Conservation (phyloP, 2,797 vertebrate species). For the Cheirogaleus major region DNA sequence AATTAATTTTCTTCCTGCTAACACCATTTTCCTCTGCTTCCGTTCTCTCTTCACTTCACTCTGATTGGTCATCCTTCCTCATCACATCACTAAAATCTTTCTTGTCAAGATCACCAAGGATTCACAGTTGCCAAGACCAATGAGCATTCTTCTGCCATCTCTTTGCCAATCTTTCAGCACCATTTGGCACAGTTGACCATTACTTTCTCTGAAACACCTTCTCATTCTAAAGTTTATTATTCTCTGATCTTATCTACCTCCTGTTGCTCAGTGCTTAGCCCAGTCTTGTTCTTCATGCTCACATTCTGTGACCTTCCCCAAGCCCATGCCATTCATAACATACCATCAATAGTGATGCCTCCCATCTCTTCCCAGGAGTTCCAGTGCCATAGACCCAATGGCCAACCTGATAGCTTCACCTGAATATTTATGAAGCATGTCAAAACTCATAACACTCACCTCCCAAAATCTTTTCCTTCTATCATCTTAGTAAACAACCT, state of each 20-base stretch:
- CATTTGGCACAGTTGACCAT: neutral
- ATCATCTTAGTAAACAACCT: neutral
- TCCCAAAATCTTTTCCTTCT: neutral
- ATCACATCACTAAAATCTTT: neutral
- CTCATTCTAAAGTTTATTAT: neutral
- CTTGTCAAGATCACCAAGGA: neutral
- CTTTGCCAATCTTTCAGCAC: neutral
- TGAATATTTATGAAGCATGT: neutral
- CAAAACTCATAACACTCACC: neutral
- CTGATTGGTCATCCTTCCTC: neutral
- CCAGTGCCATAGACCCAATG: neutral
- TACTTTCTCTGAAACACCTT: neutral
- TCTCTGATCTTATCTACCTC: neutral
- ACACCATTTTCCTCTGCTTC: neutral
- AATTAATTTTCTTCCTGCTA: neutral
- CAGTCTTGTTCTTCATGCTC: neutral
- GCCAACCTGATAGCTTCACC: neutral
- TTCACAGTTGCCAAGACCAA: neutral
- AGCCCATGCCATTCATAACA: neutral
- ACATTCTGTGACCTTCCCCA: neutral
- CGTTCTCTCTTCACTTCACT: neutral
- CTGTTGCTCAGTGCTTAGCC: neutral
- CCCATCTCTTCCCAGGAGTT: neutral
- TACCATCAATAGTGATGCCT: neutral
- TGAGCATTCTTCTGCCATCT: neutral